Percentiles rank a stretch among this genome's conserved stretches.
Conservation (phyloP, 2,888 invertebrate species). For the Caenorhabditis sp. region DNA sequence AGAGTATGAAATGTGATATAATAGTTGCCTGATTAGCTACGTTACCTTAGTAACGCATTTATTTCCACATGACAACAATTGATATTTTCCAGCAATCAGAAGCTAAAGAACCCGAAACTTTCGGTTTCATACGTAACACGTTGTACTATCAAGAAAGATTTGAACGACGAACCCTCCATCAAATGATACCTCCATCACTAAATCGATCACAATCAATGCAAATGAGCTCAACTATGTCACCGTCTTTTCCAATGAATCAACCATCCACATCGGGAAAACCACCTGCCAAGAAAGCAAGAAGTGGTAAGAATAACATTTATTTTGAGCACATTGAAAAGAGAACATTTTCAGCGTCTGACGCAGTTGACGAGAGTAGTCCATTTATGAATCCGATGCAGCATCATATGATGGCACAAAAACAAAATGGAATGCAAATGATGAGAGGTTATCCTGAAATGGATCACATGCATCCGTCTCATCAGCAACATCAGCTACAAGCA, state of each 20-base stretch:
- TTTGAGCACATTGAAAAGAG: neutral
- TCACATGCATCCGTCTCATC: neutral
- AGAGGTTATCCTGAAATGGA: neutral
- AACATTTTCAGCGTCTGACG: neutral
- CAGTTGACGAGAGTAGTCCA: neutral
- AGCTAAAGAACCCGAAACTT: constrained; percentile 17
- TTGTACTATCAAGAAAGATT: constrained; percentile 9
- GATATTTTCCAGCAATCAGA: neutral
- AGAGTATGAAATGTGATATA: neutral
- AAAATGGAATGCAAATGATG: neutral
- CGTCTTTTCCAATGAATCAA: neutral
- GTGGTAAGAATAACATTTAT: neutral
- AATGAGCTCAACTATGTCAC: neutral
- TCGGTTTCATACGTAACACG: constrained; percentile 20
- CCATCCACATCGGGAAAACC: neutral
- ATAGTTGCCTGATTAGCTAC: neutral
- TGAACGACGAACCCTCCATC: neutral
- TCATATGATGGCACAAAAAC: neutral
- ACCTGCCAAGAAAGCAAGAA: constrained; percentile 7
- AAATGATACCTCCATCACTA: neutral
- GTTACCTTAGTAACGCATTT: neutral
- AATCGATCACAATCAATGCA: constrained; percentile 13
- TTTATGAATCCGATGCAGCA: neutral
- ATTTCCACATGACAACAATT: neutral
- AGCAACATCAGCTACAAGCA: neutral